A percentile compares a stretch with the other conserved stretches of the same genome.
Evolutionary conservation across 2,113 vertebrate genomes (phyloP).

Genomic region (Symphodus melops): DNA sequence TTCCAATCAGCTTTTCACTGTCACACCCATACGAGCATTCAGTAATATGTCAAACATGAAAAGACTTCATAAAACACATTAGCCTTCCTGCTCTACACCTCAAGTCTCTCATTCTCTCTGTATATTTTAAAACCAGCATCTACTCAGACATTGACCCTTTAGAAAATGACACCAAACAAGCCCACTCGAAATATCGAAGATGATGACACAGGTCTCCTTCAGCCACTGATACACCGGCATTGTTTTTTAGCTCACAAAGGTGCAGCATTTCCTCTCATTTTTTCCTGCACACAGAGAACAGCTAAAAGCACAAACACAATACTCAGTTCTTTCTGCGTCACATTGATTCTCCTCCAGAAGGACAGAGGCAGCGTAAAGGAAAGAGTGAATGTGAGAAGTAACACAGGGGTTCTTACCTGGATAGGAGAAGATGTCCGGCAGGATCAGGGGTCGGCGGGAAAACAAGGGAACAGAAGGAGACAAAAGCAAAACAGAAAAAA

Average conservation of each 20-base stretch:
- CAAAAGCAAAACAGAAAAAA: slow-evolving; percentile 30
- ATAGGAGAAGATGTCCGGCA: slow-evolving; percentile 18
- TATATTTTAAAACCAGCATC: not conserved
- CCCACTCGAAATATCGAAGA: not conserved
- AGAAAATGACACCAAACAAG: not conserved
- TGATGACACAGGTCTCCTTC: not conserved
- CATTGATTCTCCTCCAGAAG: not conserved
- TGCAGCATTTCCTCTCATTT: too few species aligned
- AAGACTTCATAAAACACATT: not conserved
- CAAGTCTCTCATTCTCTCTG: not conserved
- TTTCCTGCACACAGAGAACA: not conserved
- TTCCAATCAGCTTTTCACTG: too few species aligned
- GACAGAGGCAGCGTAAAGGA: not conserved
- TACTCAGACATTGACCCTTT: not conserved
- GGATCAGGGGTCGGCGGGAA: slow-evolving; percentile 10
- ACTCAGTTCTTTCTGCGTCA: not conserved
- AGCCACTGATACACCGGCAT: not conserved
- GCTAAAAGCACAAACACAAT: not conserved
- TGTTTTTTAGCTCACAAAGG: not conserved
- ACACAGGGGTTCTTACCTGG: slow-evolving; percentile 51
- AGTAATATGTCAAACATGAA: not conserved
- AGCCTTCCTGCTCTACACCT: too few species aligned
- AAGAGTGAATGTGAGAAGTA: not conserved
- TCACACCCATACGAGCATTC: too few species aligned
- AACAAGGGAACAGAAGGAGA: slow-evolving; percentile 29